phyloP scores from a whole-genome alignment of 2,888 invertebrate genomes.

The Copidosoma aretas region DNA sequence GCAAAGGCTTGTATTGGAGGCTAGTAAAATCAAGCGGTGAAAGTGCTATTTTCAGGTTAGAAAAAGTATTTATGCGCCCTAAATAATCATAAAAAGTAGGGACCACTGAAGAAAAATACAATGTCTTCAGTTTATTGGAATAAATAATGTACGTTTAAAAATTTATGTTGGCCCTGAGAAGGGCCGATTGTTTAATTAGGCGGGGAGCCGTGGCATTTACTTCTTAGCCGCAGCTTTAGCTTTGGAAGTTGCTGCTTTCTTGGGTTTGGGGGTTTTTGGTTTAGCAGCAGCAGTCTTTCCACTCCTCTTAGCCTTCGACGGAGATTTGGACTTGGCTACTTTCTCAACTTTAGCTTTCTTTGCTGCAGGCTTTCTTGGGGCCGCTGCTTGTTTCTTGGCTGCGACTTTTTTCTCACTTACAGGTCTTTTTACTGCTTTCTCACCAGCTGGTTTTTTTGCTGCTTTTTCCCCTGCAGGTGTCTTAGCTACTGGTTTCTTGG shows the following conservation, averaged over 20 bases:
- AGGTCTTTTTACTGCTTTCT: not conserved
- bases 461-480: not conserved
- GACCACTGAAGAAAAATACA: too few relatives aligned
- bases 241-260: slow-evolving; percentile 8
- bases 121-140: too few relatives aligned
- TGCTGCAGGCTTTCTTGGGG: not conserved
- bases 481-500: not conserved
- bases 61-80: too few relatives aligned
- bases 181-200: slow-evolving; percentile 4
- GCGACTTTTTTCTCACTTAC: not conserved
- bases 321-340: not conserved
- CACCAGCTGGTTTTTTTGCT: not conserved
- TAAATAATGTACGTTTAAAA: slow-evolving; percentile 1
- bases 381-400: not conserved
- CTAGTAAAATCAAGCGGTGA: too few relatives aligned
- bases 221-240: slow-evolving; percentile 11
- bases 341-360: not conserved
- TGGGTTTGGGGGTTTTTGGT: slow-evolving; percentile 4
- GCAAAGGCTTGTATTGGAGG: too few relatives aligned
- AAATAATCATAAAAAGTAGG: too few relatives aligned
- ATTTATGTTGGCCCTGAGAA: slow-evolving; percentile 10
- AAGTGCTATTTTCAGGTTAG: too few relatives aligned
- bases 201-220: not conserved
- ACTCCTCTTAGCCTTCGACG: not conserved
- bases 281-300: not conserved